These are phyloP conservation scores for Tonatia bakeri DNA, from an alignment of 2,113 vertebrate genomes.

Conservation along the genomic window DNA sequence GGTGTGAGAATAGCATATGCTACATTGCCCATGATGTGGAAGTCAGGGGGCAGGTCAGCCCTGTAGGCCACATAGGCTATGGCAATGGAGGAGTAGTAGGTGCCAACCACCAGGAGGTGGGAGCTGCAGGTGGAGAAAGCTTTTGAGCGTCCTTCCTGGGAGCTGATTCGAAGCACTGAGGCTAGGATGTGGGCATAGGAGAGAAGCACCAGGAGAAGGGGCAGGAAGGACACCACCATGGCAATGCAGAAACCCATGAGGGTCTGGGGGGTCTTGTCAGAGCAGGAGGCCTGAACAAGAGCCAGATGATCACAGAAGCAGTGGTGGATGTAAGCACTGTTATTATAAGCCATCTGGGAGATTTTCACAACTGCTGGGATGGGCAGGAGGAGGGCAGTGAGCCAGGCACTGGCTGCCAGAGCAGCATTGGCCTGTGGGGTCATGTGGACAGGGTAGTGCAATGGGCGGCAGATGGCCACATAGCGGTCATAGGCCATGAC, in stretches of 20 bases:
- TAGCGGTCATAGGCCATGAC: slow-evolving; percentile 49
- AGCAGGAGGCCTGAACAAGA: not conserved
- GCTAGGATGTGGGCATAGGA: slow-evolving; percentile 21
- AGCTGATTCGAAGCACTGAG: not conserved
- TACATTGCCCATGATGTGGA: slow-evolving; percentile 58
- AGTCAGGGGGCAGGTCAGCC: not conserved
- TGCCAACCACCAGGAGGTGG: slow-evolving; percentile 61
- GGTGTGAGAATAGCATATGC: not conserved
- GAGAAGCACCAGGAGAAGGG: slow-evolving; percentile 37
- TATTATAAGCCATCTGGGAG: not conserved
- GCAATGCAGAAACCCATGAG: slow-evolving; percentile 10
- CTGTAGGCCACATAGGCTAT: slow-evolving; percentile 28
- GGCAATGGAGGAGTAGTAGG: slow-evolving; percentile 36
- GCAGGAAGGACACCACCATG: not conserved
- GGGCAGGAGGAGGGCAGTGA: not conserved
- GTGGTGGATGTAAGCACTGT: not conserved
- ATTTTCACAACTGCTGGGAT: not conserved
- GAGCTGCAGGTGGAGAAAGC: slow-evolving; percentile 62
- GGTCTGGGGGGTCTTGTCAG: not conserved
- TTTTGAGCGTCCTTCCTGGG: not conserved
- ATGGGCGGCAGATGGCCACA: slow-evolving; percentile 18
- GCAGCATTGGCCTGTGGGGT: not conserved
- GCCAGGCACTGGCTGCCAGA: slow-evolving; percentile 2
- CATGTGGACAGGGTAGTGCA: not conserved
- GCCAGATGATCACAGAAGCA: slow-evolving; percentile 60